Evolutionary conservation across 2,888 invertebrate species (phyloP).

Genomic region (Napeogenes inachia): DNA sequence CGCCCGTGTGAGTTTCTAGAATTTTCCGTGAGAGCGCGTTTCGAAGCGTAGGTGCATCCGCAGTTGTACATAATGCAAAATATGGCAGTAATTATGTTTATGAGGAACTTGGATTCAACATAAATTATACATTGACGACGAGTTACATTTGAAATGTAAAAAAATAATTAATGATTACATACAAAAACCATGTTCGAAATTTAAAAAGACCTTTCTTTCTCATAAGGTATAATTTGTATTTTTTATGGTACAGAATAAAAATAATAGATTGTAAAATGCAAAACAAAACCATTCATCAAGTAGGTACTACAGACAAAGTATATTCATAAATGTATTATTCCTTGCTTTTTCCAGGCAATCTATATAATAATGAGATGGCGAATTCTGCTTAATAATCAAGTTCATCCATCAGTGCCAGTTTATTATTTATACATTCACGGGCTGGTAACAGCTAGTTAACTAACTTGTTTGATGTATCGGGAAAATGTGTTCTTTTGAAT

Average conservation of each 20-base stretch:
- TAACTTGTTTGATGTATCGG: constrained; percentile 30
- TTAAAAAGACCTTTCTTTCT: no score
- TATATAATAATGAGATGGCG: constrained; percentile 23
- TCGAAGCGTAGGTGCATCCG: constrained; percentile 40
- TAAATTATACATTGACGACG: constrained; percentile 14
- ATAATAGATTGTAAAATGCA: background rate
- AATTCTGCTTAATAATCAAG: constrained; percentile 32
- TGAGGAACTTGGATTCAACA: constrained; percentile 27
- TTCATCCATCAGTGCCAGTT: constrained; percentile 58
- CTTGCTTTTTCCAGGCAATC: constrained; percentile 15
- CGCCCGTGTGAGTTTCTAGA: constrained; percentile 56
- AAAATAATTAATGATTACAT: background rate
- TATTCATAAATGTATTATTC: constrained; percentile 10
- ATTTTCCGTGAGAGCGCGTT: constrained; percentile 61
- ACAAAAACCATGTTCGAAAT: background rate
- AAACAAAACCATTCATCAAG: background rate
- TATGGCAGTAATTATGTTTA: constrained; percentile 31
- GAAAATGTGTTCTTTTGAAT: constrained; percentile 16
- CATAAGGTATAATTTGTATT: no score
- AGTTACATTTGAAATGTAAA: constrained; percentile 2
- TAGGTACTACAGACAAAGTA: background rate
- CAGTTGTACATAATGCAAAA: constrained; percentile 32
- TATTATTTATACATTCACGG: constrained; percentile 63
- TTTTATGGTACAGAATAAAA: background rate
- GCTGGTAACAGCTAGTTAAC: constrained; percentile 33